These are phyloP conservation scores for Encarsia formosa DNA, from an alignment of 2,888 invertebrate genomes.

Conservation along the genomic window DNA sequence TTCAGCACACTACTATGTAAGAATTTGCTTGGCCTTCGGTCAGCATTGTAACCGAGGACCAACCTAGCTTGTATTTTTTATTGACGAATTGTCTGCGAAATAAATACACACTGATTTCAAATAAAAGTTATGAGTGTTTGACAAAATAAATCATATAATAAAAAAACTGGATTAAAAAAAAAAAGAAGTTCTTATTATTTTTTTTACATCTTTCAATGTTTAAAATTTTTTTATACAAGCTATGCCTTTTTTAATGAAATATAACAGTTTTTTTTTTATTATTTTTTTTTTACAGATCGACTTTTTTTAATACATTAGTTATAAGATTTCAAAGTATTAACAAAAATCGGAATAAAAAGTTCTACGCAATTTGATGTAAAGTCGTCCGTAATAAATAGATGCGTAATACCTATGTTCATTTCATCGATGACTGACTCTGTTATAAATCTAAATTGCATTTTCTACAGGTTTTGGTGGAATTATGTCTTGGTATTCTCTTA, in stretches of 20 bases:
- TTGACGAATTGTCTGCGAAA: constrained; percentile 24
- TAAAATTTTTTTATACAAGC: neutral
- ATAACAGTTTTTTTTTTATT: constrained; percentile 22
- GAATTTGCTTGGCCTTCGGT: constrained; percentile 41
- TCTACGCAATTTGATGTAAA: too few relatives aligned
- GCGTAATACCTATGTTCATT: constrained; percentile 7
- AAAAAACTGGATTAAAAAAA: constrained; percentile 9
- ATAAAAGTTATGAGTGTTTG: constrained; percentile 24
- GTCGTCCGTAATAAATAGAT: constrained; percentile 10
- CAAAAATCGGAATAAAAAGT: too few relatives aligned
- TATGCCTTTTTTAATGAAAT: constrained; percentile 2
- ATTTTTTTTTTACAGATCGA: constrained; percentile 25
- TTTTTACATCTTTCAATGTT: neutral
- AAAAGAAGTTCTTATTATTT: neutral
- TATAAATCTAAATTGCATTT: too few relatives aligned
- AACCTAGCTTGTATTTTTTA: constrained; percentile 43
- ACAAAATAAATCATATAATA: constrained; percentile 17
- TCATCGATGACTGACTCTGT: too few relatives aligned
- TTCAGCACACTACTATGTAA: constrained; percentile 22
- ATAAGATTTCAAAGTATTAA: too few relatives aligned
- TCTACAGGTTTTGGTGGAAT: constrained; percentile 57
- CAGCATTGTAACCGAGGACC: constrained; percentile 42
- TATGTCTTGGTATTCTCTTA: constrained; percentile 72
- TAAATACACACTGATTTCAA: constrained; percentile 19
- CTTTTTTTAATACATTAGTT: constrained; percentile 10